phyloP scores from a whole-genome alignment of 2,888 invertebrate genomes.

The Lydus trimaculatus region DNA sequence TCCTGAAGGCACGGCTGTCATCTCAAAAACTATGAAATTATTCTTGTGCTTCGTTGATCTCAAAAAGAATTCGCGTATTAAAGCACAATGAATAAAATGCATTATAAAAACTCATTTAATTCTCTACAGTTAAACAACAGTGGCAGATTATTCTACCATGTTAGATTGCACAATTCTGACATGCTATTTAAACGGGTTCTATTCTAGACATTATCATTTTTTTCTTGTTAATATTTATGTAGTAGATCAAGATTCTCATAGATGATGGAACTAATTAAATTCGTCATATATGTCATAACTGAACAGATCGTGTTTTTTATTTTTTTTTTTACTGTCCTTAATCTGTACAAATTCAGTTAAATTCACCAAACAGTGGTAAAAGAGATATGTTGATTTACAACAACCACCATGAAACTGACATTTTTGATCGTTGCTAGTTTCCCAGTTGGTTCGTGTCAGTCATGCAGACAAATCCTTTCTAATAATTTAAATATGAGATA shows the following conservation, averaged over 20 bases:
- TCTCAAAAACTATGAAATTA: slow-evolving; percentile 51
- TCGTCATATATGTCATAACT: neutral
- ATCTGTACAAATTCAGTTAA: neutral
- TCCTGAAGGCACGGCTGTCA: slow-evolving; percentile 50
- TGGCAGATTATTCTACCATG: slow-evolving; percentile 41
- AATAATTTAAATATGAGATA: slow-evolving; percentile 15
- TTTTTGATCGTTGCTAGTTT: slow-evolving; percentile 1
- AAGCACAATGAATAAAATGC: slow-evolving; percentile 49
- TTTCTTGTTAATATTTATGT: neutral
- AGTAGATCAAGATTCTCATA: neutral
- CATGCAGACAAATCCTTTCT: slow-evolving; percentile 12
- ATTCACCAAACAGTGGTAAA: neutral
- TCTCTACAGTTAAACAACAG: slow-evolving; percentile 31
- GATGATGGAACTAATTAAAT: slow-evolving; percentile 4
- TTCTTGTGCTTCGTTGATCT: slow-evolving; percentile 48
- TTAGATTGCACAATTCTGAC: slow-evolving; percentile 28
- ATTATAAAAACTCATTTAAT: slow-evolving; percentile 47
- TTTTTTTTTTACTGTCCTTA: too few species aligned
- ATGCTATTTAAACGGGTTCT: neutral
- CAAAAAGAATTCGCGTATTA: slow-evolving; percentile 49
- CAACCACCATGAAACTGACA: slow-evolving; percentile 3
- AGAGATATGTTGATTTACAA: neutral
- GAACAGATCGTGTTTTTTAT: neutral
- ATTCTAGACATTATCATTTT: neutral
- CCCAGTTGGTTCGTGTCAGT: slow-evolving; percentile 1